A percentile compares a stretch with the other conserved stretches of the same genome.
Evolutionary conservation across 2,888 invertebrate genomes (phyloP).

Genomic region (Cryptocephalus moraei): DNA sequence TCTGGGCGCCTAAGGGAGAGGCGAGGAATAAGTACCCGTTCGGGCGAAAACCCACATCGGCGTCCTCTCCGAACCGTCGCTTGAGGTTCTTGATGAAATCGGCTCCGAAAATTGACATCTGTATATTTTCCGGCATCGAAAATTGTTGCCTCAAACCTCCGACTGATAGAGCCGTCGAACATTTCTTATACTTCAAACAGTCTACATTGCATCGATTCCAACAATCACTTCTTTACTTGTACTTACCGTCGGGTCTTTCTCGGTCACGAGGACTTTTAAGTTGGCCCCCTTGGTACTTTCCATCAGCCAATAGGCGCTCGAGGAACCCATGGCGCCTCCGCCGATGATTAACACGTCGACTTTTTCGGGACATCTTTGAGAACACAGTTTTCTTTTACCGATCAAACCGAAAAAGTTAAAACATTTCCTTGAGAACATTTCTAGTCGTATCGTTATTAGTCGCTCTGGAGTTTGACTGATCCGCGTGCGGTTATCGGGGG

Average conservation of each 20-base stretch:
- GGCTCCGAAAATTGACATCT: constrained; percentile 78
- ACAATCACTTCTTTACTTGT: constrained; percentile 41
- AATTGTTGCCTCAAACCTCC: constrained; percentile 90
- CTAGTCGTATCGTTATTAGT: too few relatives aligned
- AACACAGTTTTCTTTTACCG: too few relatives aligned
- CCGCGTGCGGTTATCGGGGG: too few relatives aligned
- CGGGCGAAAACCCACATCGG: constrained; percentile 78
- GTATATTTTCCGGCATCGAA: constrained; percentile 83
- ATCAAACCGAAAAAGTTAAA: too few relatives aligned
- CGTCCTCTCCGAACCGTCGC: constrained; percentile 48
- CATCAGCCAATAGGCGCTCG: constrained; percentile 86
- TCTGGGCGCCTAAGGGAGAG: constrained; percentile 62
- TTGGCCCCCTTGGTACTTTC: constrained; percentile 56
- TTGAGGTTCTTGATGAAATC: constrained; percentile 77
- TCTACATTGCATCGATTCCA: background rate
- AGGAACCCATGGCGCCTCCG: constrained; percentile 84
- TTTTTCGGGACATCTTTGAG: constrained; percentile 42
- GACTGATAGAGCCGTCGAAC: constrained; percentile 68
- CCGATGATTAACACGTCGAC: constrained; percentile 85
- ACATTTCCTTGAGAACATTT: too few relatives aligned
- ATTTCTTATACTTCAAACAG: constrained; percentile 55
- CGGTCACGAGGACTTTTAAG: constrained; percentile 72
- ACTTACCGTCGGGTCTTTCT: constrained; percentile 74
- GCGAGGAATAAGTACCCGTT: constrained; percentile 83
- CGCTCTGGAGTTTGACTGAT: too few relatives aligned